phyloP scores from a whole-genome alignment of 2,888 invertebrate species.

The Leptinotarsa tumamoca region DNA sequence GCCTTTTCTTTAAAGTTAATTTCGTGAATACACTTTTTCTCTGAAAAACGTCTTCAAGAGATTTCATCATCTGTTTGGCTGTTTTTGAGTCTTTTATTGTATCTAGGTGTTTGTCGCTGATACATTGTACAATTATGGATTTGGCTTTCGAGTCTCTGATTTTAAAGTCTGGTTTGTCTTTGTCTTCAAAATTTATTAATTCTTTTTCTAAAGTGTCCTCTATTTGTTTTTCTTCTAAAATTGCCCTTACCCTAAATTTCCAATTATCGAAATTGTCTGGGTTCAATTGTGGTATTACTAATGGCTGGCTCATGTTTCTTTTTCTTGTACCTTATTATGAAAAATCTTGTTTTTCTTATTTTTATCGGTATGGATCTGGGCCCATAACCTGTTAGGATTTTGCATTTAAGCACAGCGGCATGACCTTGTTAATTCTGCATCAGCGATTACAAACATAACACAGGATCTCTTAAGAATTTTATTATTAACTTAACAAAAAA shows the following conservation, averaged over 20 bases:
- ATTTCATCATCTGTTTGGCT: slow-evolving; percentile 46
- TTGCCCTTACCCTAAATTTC: slow-evolving; percentile 35
- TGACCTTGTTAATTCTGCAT: too few relatives aligned
- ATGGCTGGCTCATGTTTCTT: too few relatives aligned
- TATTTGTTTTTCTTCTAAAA: slow-evolving; percentile 36
- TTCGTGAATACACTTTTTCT: slow-evolving; percentile 49
- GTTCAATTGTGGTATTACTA: too few relatives aligned
- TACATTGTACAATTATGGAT: slow-evolving; percentile 48
- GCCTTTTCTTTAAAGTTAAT: slow-evolving; percentile 43
- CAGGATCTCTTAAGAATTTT: too few relatives aligned
- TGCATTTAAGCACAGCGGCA: too few relatives aligned
- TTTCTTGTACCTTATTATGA: too few relatives aligned
- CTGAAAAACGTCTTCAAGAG: slow-evolving; percentile 48
- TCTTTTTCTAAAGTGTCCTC: slow-evolving; percentile 25
- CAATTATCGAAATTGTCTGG: slow-evolving; percentile 10
- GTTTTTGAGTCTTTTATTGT: slow-evolving; percentile 44
- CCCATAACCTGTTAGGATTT: too few relatives aligned
- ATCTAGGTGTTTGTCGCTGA: slow-evolving; percentile 47
- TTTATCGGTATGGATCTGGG: background rate
- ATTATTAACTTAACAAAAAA: too few relatives aligned
- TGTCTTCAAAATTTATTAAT: slow-evolving; percentile 28
- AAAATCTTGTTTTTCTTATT: too few relatives aligned
- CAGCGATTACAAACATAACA: too few relatives aligned
- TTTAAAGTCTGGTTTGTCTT: slow-evolving; percentile 32
- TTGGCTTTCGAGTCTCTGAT: slow-evolving; percentile 45